Percentiles rank a stretch among this genome's conserved stretches.
These are phyloP conservation scores for Furnarius figulus DNA, from an alignment of 2,113 vertebrate species.

Conservation along the genomic window DNA sequence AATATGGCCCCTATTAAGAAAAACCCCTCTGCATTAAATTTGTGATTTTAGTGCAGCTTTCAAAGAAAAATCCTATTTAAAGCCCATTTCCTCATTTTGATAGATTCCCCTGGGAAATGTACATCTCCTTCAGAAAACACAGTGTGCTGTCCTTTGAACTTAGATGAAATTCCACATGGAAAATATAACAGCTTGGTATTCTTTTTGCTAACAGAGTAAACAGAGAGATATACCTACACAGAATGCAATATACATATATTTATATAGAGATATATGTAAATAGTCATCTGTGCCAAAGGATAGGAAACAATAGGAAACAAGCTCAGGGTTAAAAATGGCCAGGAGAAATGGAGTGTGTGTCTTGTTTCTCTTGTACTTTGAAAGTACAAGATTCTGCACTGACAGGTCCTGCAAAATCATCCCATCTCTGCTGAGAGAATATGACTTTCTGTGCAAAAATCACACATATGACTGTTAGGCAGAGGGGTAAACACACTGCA, in stretches of 20 bases:
- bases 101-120: not conserved
- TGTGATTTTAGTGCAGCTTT: not conserved
- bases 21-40: not conserved
- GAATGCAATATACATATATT: not conserved
- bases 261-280: fast-evolving
- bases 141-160: not conserved
- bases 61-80: conserved; percentile 14
- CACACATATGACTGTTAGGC: not conserved
- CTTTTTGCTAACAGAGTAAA: not conserved
- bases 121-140: not conserved
- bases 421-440: not conserved
- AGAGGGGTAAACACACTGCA: not conserved
- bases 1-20: not conserved
- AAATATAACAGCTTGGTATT: not conserved
- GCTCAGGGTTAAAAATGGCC: not conserved
- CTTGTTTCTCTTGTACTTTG: not conserved
- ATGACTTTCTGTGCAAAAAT: not conserved
- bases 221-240: not conserved
- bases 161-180: not conserved
- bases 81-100: conserved; percentile 12
- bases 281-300: not conserved
- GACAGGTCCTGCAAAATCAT: not conserved
- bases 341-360: not conserved
- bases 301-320: not conserved
- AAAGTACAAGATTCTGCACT: not conserved